phyloP scores from a whole-genome alignment of 2,797 vertebrate genomes.

The Sebastes trivittatus region DNA sequence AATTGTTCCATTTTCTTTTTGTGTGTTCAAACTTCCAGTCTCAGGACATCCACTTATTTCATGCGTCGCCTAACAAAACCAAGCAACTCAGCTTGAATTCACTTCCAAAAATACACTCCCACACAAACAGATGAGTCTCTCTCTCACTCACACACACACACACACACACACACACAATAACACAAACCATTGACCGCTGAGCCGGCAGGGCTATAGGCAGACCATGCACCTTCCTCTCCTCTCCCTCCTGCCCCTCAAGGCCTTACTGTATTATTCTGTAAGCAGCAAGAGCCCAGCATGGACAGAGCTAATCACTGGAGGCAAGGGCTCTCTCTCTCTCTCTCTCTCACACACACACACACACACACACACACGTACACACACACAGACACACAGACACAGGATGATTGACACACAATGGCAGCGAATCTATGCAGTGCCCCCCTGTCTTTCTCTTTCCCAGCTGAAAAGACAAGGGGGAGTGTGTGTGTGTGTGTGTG shows the following conservation, averaged over 20 bases:
- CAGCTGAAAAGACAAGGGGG: conserved; percentile 78
- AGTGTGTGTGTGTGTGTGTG: conserved; percentile 18
- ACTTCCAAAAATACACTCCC: conserved; percentile 59
- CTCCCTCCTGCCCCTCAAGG: conserved; percentile 74
- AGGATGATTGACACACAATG: conserved; percentile 87
- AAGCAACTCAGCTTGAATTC: conserved; percentile 44
- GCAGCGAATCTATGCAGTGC: conserved; percentile 83
- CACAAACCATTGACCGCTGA: conserved; percentile 61
- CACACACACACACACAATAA: conserved; percentile 14
- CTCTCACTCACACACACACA: not conserved
- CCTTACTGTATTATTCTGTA: conserved; percentile 79
- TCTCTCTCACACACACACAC: not conserved
- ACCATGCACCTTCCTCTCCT: conserved; percentile 60
- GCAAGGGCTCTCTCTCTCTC: conserved; percentile 65
- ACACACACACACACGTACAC: too few relatives aligned
- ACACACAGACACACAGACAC: conserved; percentile 39
- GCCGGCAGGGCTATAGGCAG: conserved; percentile 57
- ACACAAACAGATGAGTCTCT: conserved; percentile 37
- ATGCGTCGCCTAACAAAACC: conserved; percentile 40
- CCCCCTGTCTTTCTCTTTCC: conserved; percentile 72
- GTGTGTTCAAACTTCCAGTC: conserved; percentile 9
- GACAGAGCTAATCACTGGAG: conserved; percentile 81
- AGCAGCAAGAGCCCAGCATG: conserved; percentile 74
- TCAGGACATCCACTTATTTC: conserved; percentile 48
- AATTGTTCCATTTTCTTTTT: conserved; percentile 26